phyloP scores from a whole-genome alignment of 1,140 invertebrate genomes.

The Phortica variegata region DNA sequence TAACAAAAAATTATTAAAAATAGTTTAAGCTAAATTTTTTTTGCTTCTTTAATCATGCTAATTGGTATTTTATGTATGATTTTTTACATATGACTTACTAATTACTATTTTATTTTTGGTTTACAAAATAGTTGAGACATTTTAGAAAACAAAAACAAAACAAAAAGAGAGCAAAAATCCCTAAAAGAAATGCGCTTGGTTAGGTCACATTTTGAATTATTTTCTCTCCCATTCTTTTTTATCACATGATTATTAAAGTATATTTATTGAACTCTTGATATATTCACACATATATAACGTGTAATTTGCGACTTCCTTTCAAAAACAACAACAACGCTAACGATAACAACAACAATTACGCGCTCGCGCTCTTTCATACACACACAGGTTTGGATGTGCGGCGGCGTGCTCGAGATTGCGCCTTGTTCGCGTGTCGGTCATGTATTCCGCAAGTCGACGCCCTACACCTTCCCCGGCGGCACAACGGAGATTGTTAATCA shows the following conservation, averaged over 20 bases:
- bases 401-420: slow-evolving; percentile 85
- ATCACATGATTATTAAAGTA: no score
- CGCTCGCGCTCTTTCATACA: not conserved
- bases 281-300: not conserved
- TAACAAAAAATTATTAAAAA: no score
- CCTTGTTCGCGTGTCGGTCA: slow-evolving; percentile 93
- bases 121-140: no score
- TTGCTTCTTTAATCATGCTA: no score
- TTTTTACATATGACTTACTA: no score
- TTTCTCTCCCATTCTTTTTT: slow-evolving; percentile 11
- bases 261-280: not conserved
- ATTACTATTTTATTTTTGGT: no score
- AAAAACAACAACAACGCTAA: not conserved
- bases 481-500: slow-evolving; percentile 97
- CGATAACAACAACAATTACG: not conserved
- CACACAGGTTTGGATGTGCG: slow-evolving; percentile 93
- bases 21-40: no score
- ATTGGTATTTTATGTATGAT: no score
- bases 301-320: not conserved
- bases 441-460: slow-evolving; percentile 98
- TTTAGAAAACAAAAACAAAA: slow-evolving; percentile 1
- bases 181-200: no score
- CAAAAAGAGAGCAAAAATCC: no score
- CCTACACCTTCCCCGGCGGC: slow-evolving; percentile 98
- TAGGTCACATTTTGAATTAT: no score